These are phyloP conservation scores for Phymastichus coffea DNA, from an alignment of 1,140 invertebrate genomes.

Conservation along the genomic window DNA sequence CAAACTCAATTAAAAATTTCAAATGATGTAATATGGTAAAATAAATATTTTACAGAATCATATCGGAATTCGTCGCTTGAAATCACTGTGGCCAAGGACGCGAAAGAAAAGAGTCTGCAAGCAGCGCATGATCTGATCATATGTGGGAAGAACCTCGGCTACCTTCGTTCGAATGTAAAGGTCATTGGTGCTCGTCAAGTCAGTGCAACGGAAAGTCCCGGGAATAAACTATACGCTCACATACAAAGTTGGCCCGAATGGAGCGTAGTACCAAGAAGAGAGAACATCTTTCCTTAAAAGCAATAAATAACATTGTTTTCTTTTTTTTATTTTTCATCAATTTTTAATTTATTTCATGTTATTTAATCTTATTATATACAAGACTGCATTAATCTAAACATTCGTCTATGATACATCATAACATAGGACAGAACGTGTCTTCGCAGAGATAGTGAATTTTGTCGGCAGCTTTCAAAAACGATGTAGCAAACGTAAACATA, in stretches of 20 bases:
- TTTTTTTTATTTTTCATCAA: slow-evolving; percentile 33
- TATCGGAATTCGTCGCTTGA: background rate
- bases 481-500: slow-evolving; percentile 27
- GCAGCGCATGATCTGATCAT: slow-evolving; percentile 61
- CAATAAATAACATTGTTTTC: background rate
- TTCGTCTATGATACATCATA: slow-evolving; percentile 37
- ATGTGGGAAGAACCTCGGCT: slow-evolving; percentile 63
- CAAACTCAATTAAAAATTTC: no score
- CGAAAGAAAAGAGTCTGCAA: slow-evolving; percentile 57
- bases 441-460: slow-evolving; percentile 33
- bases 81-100: slow-evolving; percentile 63
- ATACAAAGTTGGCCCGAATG: slow-evolving; percentile 48
- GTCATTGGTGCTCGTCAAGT: slow-evolving; percentile 66
- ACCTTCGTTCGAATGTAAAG: slow-evolving; percentile 61
- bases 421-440: slow-evolving; percentile 28
- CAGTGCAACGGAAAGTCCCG: slow-evolving; percentile 62
- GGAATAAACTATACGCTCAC: slow-evolving; percentile 59
- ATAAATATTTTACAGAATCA: no score
- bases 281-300: background rate
- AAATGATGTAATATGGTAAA: no score
- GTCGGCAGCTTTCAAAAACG: slow-evolving; percentile 30
- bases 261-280: background rate
- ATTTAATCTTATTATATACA: slow-evolving; percentile 41
- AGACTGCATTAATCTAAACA: slow-evolving; percentile 42
- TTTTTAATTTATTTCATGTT: slow-evolving; percentile 44